A percentile compares a stretch with the other conserved stretches of the same genome.
Evolutionary conservation across 2,113 vertebrate species (phyloP).

Genomic region (Pyxicephalus adspersus): DNA sequence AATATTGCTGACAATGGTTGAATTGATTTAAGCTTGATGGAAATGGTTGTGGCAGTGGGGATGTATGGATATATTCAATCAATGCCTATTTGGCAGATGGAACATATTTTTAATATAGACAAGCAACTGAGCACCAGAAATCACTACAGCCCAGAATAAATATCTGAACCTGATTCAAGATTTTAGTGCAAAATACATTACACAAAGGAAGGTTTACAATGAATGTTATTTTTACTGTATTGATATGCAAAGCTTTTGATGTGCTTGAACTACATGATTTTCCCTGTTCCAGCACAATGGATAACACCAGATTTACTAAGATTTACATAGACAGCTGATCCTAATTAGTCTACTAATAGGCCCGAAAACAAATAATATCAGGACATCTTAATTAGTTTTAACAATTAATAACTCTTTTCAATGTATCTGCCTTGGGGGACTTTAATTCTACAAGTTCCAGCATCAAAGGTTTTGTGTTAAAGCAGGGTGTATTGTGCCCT

Average conservation of each 20-base stretch:
- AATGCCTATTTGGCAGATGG: no score
- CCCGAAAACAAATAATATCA: conserved; percentile 34
- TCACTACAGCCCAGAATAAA: not conserved
- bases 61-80: no score
- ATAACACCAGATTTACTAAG: conserved; percentile 24
- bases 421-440: conserved; percentile 24
- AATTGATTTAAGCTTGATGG: no score
- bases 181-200: not conserved
- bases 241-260: conserved; percentile 23
- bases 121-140: no score
- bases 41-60: no score
- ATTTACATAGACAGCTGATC: conserved; percentile 27
- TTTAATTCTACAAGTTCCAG: not conserved
- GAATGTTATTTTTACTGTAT: not conserved
- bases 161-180: not conserved
- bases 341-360: conserved; percentile 52
- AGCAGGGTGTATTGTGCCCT: not conserved
- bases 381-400: conserved; percentile 47
- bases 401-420: conserved; percentile 39
- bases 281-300: conserved; percentile 24
- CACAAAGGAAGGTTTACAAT: not conserved
- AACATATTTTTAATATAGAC: no score
- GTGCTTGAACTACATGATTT: not conserved
- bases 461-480: not conserved
- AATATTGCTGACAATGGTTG: no score